Base-by-base conservation (phyloP, 2,888 invertebrate genomes). In the Apodemia duryi region DNA sequence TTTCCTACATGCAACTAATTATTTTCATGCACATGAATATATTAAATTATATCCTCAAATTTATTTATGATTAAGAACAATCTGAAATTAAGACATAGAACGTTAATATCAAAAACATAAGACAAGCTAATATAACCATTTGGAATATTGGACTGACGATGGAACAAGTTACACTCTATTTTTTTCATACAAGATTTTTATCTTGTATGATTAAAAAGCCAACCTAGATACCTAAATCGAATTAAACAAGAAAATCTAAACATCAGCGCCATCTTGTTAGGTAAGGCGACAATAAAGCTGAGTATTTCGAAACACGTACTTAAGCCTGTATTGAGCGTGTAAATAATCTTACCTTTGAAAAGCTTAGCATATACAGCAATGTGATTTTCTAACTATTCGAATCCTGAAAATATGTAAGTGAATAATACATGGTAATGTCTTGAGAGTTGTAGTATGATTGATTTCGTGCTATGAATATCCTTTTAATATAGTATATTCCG, bases 351-450 rank as follows among this genome's bases (percentile, higher is more conserved):
- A 85, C 85, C 86, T 83, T 54, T 35, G 41, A 67, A 66, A 75
- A 72, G 67, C 74, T 84, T 86, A 88, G 74, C 80, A 75, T 79
- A 89, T 86, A 85, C 86, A 82, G 87, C 86, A 89, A 86, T 86
- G 85, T 57, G 87, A 88, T 82, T 90, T 89, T 84, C 84, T 88
- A 84, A 87, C 80, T 81, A 88, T 79, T 70, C 88, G 85, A 77
- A 83, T 75, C 80, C 88, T 88, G 88, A 75, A 89, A 89, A 83
- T 75, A 78, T 65, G 66, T 66, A 63, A 63, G 51, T 64, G 64
- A 63, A 57, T 61, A 38, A 52, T 61, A 64, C n/a, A 60, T 29
- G 21, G 51, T 38, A 64, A 57, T 60, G 29, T 13, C 28, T 11
- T 13, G 7, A 35, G 28, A 52, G 38, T 54, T 63, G 54, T 10